phyloP scores from a whole-genome alignment of 1,140 invertebrate species.

The Bactericera cockerelli region DNA sequence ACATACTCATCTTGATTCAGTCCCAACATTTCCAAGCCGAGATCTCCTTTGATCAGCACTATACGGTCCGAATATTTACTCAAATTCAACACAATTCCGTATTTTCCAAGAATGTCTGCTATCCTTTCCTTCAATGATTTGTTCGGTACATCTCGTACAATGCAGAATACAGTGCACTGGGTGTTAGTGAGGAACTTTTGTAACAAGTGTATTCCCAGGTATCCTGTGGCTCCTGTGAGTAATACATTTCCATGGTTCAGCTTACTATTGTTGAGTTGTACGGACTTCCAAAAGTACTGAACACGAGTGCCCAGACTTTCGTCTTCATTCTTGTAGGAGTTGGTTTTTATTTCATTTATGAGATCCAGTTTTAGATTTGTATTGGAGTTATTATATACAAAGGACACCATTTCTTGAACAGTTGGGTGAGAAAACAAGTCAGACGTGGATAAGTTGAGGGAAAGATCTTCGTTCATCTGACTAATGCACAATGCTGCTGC shows the following conservation, averaged over 20 bases:
- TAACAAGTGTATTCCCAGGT: constrained; percentile 31
- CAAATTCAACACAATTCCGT: neutral
- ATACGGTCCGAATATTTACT: neutral
- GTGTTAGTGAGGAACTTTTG: constrained; percentile 29
- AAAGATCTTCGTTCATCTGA: constrained; percentile 25
- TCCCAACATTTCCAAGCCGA: constrained; percentile 34
- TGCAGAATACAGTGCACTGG: constrained; percentile 29
- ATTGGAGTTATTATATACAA: constrained; percentile 14
- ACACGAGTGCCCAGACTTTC: constrained; percentile 9
- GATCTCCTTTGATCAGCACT: constrained; percentile 26
- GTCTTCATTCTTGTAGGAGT: neutral
- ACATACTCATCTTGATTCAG: constrained; percentile 32
- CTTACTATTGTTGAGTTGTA: constrained; percentile 18
- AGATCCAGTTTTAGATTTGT: neutral
- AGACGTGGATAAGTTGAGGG: constrained; percentile 10
- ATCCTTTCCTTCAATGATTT: constrained; percentile 13
- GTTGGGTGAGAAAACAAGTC: constrained; percentile 22
- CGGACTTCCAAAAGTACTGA: constrained; percentile 20
- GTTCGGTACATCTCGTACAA: constrained; percentile 30
- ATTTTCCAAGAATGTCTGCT: neutral
- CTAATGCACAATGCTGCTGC: constrained; percentile 32
- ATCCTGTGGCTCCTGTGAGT: constrained; percentile 33
- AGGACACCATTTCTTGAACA: constrained; percentile 17
- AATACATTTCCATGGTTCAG: constrained; percentile 24
- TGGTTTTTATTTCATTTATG: neutral